phyloP scores from a whole-genome alignment of 2,113 vertebrate genomes.

The Callorhinus ursinus region DNA sequence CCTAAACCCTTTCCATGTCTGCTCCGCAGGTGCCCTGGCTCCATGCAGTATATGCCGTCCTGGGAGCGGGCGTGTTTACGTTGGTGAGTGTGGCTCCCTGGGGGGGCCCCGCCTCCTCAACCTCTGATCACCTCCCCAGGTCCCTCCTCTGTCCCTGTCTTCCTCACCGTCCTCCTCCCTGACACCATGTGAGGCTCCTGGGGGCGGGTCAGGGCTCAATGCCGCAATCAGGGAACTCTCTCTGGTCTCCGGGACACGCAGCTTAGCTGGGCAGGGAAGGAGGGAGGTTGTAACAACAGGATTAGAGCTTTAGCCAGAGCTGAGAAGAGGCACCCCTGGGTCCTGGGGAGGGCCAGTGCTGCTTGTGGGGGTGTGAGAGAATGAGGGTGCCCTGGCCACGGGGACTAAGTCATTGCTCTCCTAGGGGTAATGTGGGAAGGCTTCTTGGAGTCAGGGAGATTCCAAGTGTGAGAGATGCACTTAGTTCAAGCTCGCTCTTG shows the following conservation, averaged over 20 bases:
- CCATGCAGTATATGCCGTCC: slow-evolving; percentile 88
- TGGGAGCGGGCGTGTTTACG: slow-evolving; percentile 94
- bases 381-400: neutral
- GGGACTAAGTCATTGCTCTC: neutral
- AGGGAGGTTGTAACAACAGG: neutral
- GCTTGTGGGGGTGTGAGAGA: neutral
- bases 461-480: neutral
- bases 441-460: neutral
- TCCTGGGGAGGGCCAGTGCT: neutral
- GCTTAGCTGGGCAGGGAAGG: neutral
- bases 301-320: neutral
- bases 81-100: slow-evolving; percentile 87
- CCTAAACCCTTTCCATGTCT: slow-evolving; percentile 1
- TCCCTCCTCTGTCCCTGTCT: neutral
- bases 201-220: neutral
- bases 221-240: neutral
- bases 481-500: neutral
- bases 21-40: slow-evolving; percentile 92
- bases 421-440: neutral
- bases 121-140: neutral
- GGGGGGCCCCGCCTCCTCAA: neutral
- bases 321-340: neutral
- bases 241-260: neutral
- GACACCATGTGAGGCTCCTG: no score
- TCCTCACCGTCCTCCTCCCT: neutral